Percentiles rank a stretch among this genome's conserved stretches.
phyloP scores from a whole-genome alignment of 2,888 invertebrate species.

The Mesorhabditis belari region DNA sequence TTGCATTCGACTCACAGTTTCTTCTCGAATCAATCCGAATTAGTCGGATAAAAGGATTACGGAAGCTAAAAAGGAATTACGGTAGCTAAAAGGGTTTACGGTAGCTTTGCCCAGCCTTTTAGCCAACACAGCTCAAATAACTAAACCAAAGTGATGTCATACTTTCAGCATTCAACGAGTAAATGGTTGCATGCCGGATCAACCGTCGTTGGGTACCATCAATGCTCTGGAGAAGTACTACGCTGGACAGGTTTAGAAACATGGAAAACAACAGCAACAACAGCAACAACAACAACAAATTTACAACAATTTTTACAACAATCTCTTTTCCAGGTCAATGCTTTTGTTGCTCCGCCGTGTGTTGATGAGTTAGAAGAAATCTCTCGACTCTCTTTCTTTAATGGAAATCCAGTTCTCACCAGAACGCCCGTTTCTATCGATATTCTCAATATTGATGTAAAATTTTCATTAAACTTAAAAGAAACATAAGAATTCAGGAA shows the following conservation, averaged over 20 bases:
- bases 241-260: conserved; percentile 5
- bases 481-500: conserved; percentile 1
- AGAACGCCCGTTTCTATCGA: conserved; percentile 2
- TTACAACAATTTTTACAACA: background rate
- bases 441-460: background rate
- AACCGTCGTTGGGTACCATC: background rate
- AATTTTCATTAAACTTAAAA: background rate
- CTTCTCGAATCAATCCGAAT: no score
- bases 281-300: conserved; percentile 17
- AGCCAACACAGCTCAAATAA: no score
- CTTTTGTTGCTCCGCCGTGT: background rate
- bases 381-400: background rate
- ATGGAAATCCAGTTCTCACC: background rate
- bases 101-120: no score
- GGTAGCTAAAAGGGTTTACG: no score
- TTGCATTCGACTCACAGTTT: no score
- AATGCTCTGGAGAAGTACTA: background rate
- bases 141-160: no score
- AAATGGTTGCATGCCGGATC: background rate
- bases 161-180: no score
- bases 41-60: no score
- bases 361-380: background rate
- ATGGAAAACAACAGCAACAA: conserved; percentile 11
- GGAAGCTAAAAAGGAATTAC: no score
- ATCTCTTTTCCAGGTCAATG: conserved; percentile 6